A percentile compares a stretch with the other conserved stretches of the same genome.
Evolutionary conservation across 2,888 invertebrate genomes (phyloP).

Genomic region (Oasisia sp.): DNA sequence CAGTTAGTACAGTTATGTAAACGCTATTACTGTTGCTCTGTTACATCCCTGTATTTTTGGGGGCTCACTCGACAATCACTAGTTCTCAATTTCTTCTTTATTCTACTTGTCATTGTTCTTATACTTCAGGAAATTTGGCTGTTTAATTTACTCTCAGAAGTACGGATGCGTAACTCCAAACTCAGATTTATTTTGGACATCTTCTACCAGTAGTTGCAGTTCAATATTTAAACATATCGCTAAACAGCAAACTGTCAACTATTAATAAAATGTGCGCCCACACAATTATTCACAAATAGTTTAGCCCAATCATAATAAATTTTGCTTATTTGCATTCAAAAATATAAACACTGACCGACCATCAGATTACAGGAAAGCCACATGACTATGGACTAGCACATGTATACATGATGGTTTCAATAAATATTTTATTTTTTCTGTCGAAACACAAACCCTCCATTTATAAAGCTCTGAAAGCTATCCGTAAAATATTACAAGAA

Average conservation of each 20-base stretch:
- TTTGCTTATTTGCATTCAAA: not conserved
- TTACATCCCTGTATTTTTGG: no score
- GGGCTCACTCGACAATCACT: no score
- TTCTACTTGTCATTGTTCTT: no score
- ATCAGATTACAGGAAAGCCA: not conserved
- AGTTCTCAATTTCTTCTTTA: no score
- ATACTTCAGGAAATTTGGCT: no score
- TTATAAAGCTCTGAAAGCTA: constrained; percentile 39
- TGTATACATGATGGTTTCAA: constrained; percentile 32
- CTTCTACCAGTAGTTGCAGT: no score
- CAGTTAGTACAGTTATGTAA: no score
- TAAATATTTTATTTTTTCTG: constrained; percentile 39
- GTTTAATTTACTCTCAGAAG: not conserved
- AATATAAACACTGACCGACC: not conserved
- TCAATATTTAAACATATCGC: not conserved
- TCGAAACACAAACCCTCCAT: constrained; percentile 39
- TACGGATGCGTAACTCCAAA: not conserved
- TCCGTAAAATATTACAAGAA: constrained; percentile 38
- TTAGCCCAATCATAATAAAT: not conserved
- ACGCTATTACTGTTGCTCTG: no score
- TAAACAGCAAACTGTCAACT: not conserved
- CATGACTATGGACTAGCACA: not conserved
- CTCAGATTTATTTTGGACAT: no score
- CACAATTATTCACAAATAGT: not conserved
- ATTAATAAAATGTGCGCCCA: not conserved